Evolutionary conservation across 2,113 vertebrate species (phyloP), one percentile per base, ranked within the genome.

Genomic region (Ammodytes dubius): DNA sequence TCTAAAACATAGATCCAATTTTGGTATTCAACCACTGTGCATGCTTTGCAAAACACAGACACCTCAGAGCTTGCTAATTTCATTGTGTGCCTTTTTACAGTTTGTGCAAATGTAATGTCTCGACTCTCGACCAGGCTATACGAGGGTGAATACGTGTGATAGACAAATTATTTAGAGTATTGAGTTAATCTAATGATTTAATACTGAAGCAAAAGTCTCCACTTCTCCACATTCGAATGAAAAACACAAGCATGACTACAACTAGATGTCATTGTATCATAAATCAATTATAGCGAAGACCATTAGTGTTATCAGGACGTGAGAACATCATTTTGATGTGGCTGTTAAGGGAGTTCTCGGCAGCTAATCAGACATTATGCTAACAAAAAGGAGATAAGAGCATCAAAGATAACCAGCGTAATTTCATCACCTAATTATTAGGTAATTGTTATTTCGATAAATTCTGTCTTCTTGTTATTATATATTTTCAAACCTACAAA

Each of bases 261-360:
- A 65, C 63, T 63, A 81, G 85, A 82, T 60, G 35, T 70, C 72
- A 79, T 64, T 9, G 70, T 69, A 72, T 80, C 67, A 78, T 78
- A 72, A 91, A 92, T 91, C 87, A 92, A 87, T 93, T 92, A 92
- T 9, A 85, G 53, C 74, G n/a, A 85, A 69, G 85, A 82, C 64
- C 87, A 90, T 92, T 91, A 91, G 87, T 53, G 74, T 84, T 88
- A 91, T 92, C 85, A 61, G 74, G 60, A 83, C 84, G 86, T 53
- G 80, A 57, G 78, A 82, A 89, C 79, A 88, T 77, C 54, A 82
- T 78, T 88, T 85, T 89, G 82, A 81, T 86, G 88, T 88, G 81
- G 79, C 75, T 84, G 86, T 82, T 87, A 71, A 63, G 66, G 70
- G 69, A 85, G 61, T 76, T 84, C 69, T 76, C 77, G 56, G 75